Evolutionary conservation across 2,888 invertebrate genomes (phyloP).

Genomic region (Phengaris arion): DNA sequence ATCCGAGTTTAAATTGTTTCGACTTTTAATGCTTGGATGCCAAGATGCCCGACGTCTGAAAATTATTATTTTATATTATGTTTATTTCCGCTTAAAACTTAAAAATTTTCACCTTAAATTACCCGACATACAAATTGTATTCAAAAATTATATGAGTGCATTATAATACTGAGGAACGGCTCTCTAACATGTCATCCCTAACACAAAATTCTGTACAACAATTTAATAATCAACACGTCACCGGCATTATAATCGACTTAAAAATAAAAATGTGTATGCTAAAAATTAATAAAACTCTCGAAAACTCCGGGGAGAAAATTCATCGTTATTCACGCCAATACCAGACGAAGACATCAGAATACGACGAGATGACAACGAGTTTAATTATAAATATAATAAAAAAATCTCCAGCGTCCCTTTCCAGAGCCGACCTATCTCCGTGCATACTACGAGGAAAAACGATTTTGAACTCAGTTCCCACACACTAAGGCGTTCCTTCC

Average conservation of each 20-base stretch:
- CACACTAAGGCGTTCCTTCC: conserved; percentile 43
- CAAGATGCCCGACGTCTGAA: too few species aligned
- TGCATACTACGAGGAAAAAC: conserved; percentile 48
- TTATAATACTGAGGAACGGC: background rate
- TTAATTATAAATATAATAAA: conserved; percentile 79
- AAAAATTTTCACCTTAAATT: background rate
- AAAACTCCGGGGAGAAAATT: conserved; percentile 55
- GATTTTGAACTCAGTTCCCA: conserved; percentile 54
- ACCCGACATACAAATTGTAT: background rate
- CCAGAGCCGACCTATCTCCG: conserved; percentile 52
- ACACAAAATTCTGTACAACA: conserved; percentile 20
- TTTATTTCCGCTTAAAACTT: background rate
- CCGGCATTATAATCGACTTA: conserved; percentile 29
- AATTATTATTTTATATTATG: too few species aligned
- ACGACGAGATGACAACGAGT: conserved; percentile 74
- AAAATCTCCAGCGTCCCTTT: conserved; percentile 71
- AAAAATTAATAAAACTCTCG: conserved; percentile 63
- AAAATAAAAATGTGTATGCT: conserved; percentile 35
- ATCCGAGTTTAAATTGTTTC: too few species aligned
- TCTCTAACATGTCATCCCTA: conserved; percentile 18
- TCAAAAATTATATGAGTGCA: background rate
- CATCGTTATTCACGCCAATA: conserved; percentile 71
- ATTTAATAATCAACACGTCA: conserved; percentile 28
- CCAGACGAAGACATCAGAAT: conserved; percentile 66
- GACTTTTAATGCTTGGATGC: too few species aligned